A percentile compares a stretch with the other conserved stretches of the same genome.
Conservation (phyloP, 2,113 vertebrate species). For the Brachypteracias leptosomus region DNA sequence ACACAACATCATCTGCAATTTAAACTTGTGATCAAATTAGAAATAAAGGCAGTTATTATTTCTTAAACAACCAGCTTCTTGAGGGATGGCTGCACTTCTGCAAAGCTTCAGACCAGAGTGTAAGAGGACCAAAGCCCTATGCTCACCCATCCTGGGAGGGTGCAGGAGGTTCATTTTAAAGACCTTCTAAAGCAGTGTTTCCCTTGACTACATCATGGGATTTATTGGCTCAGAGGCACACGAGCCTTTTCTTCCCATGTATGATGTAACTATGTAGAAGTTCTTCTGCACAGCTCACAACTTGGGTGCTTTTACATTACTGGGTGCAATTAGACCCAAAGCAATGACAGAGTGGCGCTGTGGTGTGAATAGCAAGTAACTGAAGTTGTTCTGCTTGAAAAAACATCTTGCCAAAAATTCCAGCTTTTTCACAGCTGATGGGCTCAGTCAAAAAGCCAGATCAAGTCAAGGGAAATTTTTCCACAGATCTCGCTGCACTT, state of each 20-base stretch:
- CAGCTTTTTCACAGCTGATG: background rate
- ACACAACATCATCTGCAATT: background rate
- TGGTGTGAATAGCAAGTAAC: background rate
- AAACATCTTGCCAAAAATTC: background rate
- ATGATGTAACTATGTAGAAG: background rate
- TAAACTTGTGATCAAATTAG: background rate
- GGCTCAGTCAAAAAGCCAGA: background rate
- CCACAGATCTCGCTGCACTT: background rate
- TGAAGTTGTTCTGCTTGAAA: background rate
- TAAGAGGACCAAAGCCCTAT: background rate
- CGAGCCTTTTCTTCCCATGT: background rate
- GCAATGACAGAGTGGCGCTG: background rate
- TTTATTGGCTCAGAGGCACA: background rate
- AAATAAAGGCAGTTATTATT: background rate
- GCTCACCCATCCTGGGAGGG: fast-evolving
- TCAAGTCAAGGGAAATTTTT: background rate
- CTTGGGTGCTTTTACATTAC: background rate
- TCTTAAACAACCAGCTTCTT: background rate
- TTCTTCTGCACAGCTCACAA: background rate
- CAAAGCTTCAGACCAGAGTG: background rate
- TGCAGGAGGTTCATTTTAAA: background rate
- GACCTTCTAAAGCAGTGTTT: background rate
- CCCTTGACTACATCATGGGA: background rate
- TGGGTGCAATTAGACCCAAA: background rate
- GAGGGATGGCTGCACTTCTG: background rate